Evolutionary conservation across 2,113 vertebrate species (phyloP).

Genomic region (Haliaeetus leucogaster): DNA sequence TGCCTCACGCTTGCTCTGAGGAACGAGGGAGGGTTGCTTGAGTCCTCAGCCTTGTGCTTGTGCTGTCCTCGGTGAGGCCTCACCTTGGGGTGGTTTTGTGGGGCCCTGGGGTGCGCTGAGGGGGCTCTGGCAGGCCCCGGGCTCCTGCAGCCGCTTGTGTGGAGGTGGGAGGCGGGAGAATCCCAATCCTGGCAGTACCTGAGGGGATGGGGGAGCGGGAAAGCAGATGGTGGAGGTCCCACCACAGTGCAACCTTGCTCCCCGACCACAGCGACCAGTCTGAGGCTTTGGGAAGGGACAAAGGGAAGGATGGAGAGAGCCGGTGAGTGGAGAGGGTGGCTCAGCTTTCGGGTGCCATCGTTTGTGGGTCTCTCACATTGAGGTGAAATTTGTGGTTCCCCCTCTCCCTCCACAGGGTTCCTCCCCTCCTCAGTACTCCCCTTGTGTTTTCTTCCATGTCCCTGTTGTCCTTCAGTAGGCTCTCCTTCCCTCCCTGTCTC

Average conservation of each 20-base stretch:
- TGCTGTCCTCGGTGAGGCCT: not conserved
- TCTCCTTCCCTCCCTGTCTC: rapidly evolving
- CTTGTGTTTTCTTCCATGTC: rapidly evolving
- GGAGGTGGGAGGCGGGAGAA: not conserved
- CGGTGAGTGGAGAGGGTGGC: rapidly evolving
- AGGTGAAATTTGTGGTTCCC: not conserved
- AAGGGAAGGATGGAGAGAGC: not conserved
- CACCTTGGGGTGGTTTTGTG: not conserved
- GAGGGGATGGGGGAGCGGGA: not conserved
- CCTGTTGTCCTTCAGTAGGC: rapidly evolving
- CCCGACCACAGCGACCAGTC: rapidly evolving
- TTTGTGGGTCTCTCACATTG: not conserved
- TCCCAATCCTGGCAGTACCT: rapidly evolving
- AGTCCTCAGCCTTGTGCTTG: rapidly evolving
- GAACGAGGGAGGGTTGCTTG: not conserved
- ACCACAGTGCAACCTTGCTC: rapidly evolving
- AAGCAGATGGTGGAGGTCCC: not conserved
- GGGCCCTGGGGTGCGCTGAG: rapidly evolving
- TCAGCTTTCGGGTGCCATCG: not conserved
- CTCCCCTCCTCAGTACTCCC: not conserved
- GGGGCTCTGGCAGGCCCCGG: not conserved
- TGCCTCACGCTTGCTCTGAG: rapidly evolving
- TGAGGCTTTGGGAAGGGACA: not conserved
- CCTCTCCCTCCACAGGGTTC: not conserved
- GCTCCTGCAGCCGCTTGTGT: rapidly evolving